Evolutionary conservation across 2,113 vertebrate genomes (phyloP).

Genomic region (Dasyornis broadbenti): DNA sequence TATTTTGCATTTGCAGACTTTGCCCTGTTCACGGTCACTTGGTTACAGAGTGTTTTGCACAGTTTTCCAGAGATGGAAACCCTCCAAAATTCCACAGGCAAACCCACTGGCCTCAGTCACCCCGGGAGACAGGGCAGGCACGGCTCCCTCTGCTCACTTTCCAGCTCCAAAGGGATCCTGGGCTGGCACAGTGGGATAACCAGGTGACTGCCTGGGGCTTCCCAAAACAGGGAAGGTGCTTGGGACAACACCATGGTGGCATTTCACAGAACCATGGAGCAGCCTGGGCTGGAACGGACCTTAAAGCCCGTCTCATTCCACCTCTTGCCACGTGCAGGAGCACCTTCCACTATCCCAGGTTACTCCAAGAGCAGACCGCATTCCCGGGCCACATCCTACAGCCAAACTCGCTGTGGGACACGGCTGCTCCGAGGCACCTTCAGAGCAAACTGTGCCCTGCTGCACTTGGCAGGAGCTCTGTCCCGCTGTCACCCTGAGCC

Average conservation of each 20-base stretch:
- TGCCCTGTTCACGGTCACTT: not conserved
- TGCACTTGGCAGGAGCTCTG: not conserved
- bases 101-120: not conserved
- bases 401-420: rapidly evolving
- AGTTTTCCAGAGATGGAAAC: not conserved
- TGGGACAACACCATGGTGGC: not conserved
- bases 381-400: not conserved
- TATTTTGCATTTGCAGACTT: not conserved
- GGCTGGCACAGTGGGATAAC: not conserved
- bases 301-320: not conserved
- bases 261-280: not conserved
- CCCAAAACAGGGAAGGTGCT: not conserved
- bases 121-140: not conserved
- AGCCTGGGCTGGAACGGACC: not conserved
- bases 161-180: not conserved
- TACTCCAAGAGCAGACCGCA: not conserved
- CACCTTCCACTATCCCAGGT: not conserved
- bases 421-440: rapidly evolving
- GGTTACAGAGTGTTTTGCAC: not conserved
- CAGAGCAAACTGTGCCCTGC: not conserved
- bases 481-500: not conserved
- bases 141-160: not conserved
- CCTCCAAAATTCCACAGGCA: not conserved
- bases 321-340: not conserved
- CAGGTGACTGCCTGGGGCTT: not conserved